Evolutionary conservation across 2,113 vertebrate genomes (phyloP), one percentile per base, ranked within the genome.

Genomic region (Orcinus orca): DNA sequence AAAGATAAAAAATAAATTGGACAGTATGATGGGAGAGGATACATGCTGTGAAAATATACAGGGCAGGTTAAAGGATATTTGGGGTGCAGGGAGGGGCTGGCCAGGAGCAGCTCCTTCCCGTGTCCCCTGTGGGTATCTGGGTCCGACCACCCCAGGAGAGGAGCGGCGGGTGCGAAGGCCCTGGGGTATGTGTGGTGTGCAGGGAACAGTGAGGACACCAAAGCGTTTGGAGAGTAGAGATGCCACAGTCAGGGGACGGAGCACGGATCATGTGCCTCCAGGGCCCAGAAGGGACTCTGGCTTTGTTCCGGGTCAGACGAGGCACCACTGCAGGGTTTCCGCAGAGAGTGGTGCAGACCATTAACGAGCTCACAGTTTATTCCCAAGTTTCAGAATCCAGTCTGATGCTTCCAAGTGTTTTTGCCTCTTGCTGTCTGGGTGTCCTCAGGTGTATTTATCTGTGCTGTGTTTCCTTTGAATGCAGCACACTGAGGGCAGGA

Each of bases 321-420:
- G 53, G 50, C 3, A 8, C 38, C 25, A 1, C 23, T 1, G 0
- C 15, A 11, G 62, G 15, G 23, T 23, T 58, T 38, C 6, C 13
- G 36, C 63, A 47, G 53, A 29, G 47, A 26, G 29, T 2, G 6
- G 33, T 1, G 0, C 2, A 15, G 3, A 41, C 17, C 2, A 0
- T 2, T n/a, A 76, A 12, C 18, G 4, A 31, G 25, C 3, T 47
- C 50, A 36, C 18, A 0, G 21, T 2, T 14, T 2, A 0, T 3
- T 14, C 62, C 23, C 63, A 2, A 4, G 15, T 44, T 13, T 62
- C 12, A 17, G 47, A 50, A 17, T 1, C 4, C 62, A 3, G 8
- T 8, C 8, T 1, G 3, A 33, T 3, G 63, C 47, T 65, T 8
- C 44, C 0, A 0, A 1, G 2, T 8, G 1, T 8, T 9, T 15